phyloP scores from a whole-genome alignment of 2,113 vertebrate species.

The Chloropsis cyanopogon region DNA sequence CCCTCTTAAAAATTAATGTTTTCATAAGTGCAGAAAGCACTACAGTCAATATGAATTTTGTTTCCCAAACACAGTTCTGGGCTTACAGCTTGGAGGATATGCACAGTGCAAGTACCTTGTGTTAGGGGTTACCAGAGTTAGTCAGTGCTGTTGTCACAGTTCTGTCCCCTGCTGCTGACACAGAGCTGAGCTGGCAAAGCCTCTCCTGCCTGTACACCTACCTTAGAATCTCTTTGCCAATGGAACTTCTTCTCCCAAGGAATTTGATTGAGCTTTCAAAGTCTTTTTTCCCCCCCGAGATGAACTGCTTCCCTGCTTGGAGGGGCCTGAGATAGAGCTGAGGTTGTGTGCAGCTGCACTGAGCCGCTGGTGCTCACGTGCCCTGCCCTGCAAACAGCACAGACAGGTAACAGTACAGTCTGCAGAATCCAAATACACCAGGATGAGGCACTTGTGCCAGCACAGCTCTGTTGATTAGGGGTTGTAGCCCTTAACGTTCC shows the following conservation, averaged over 20 bases:
- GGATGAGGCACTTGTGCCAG: fast-evolving
- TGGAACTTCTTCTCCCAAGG: neutral
- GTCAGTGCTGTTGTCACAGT: neutral
- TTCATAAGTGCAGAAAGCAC: neutral
- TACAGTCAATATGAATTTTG: neutral
- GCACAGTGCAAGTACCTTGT: neutral
- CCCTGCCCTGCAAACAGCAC: neutral
- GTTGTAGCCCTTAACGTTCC: fast-evolving
- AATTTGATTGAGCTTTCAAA: neutral
- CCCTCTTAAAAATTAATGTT: neutral
- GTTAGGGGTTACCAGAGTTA: neutral
- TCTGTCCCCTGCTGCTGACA: neutral
- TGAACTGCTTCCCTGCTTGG: neutral
- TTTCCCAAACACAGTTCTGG: neutral
- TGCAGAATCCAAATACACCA: neutral
- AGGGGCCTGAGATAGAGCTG: neutral
- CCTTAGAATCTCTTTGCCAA: neutral
- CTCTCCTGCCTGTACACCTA: neutral
- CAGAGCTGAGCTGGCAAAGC: neutral
- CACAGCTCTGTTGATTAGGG: neutral
- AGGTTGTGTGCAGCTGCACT: neutral
- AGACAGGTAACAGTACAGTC: neutral
- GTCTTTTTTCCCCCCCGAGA: neutral
- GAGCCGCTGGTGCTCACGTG: neutral
- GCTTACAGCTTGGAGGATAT: neutral